Evolutionary conservation across 2,113 vertebrate species (phyloP), one percentile per base, ranked within the genome.

Genomic region (Mesoclemmys tuberculata): DNA sequence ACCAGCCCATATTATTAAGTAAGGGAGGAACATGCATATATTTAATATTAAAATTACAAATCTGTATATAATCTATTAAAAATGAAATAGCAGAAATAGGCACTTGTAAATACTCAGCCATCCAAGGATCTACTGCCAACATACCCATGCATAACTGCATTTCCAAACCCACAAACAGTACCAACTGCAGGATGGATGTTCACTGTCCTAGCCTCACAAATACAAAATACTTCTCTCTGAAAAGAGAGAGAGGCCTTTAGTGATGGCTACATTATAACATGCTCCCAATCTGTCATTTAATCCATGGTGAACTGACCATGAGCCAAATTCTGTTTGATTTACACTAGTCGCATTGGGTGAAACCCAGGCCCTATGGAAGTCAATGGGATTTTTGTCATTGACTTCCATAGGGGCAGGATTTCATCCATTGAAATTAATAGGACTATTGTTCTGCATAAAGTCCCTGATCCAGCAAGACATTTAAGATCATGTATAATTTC

Each of bases 231-330:
- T 82, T 31, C 83, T 52, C 51, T 51, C 91, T 87, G 87, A 93
- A 84, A 93, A 78, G 82, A 58, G 22, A 93, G 90, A 84, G 95
- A 89, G 64, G 93, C 88, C 74, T 93, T 96, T 93, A 84, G 91
- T 19, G 88, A 82, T 58, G 90, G 77, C 89, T 90, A 88, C 89
- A 94, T 49, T 49, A 49, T 90, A 93, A 91, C 91, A 88, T 46
- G 52, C 26, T 52, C 22, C 49, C 26, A 1, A 13, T 29, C 48
- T 27, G 88, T 24, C 22, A 44, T 46, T 44, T 27, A 46, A 77
- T 13, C 55, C 64, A 87, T 89, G 81, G 90, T 87, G 94, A 90
- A 46, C 1, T 52, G 51, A 26, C n/a, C 26, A 82, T 4, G n/a
- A 80, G 82, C 21, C 64, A 38, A 38, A 71, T 71, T 38, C n/a